Evolutionary conservation across 2,797 vertebrate genomes (phyloP).

Genomic region (Falco biarmicus): DNA sequence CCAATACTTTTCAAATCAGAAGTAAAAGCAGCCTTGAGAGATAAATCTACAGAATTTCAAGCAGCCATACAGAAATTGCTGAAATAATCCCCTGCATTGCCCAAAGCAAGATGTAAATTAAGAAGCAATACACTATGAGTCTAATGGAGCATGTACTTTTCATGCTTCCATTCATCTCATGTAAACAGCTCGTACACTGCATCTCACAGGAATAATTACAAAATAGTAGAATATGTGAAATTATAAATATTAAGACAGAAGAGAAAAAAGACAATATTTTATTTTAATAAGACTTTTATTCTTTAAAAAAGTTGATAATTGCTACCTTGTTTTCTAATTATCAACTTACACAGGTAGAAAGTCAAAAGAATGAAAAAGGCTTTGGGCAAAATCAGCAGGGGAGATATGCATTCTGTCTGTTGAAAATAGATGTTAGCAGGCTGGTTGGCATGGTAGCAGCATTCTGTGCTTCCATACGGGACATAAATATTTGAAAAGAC

Average conservation of each 20-base stretch:
- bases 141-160: constrained; percentile 74
- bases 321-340: constrained; percentile 50
- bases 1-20: constrained; percentile 68
- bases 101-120: constrained; percentile 78
- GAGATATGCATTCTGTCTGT: neutral
- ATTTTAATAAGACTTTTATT: neutral
- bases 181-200: constrained; percentile 66
- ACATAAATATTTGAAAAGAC: constrained; percentile 36
- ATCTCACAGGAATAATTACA: constrained; percentile 70
- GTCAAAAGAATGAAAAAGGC: constrained; percentile 42
- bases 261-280: neutral
- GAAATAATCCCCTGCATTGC: constrained; percentile 65
- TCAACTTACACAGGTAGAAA: constrained; percentile 18
- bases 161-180: constrained; percentile 73
- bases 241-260: constrained; percentile 43
- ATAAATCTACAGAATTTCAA: constrained; percentile 70
- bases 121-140: constrained; percentile 70
- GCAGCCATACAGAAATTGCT: constrained; percentile 59
- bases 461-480: neutral
- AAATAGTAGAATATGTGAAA: constrained; percentile 35
- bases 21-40: constrained; percentile 65
- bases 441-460: constrained; percentile 51
- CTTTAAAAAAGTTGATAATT: constrained; percentile 37
- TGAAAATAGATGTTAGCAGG: constrained; percentile 47
- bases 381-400: constrained; percentile 52